These are phyloP conservation scores for Rhinolophus ferrumequinum DNA, from an alignment of 2,113 vertebrate genomes.

Conservation along the genomic window DNA sequence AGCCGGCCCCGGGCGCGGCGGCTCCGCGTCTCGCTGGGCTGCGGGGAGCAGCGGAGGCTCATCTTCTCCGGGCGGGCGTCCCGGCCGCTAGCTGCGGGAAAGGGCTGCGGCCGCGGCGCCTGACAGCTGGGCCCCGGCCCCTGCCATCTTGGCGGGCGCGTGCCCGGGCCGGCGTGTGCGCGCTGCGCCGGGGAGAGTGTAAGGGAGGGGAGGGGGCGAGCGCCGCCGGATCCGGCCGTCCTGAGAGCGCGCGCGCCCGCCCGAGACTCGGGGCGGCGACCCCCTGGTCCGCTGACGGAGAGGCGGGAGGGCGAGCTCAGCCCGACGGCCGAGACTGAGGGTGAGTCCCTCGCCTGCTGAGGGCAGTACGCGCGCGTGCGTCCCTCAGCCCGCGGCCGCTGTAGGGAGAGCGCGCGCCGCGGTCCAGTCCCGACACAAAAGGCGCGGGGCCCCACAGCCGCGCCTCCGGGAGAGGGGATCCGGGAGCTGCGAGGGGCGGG, in stretches of 20 bases:
- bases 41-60: conserved; percentile 62
- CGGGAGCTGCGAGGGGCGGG: background rate
- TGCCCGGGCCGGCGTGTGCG: conserved; percentile 69
- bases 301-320: background rate
- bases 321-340: background rate
- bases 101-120: conserved; percentile 79
- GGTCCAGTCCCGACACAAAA: conserved; percentile 66
- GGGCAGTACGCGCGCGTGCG: background rate
- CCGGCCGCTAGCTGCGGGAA: conserved; percentile 83
- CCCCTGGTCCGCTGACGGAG: background rate
- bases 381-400: background rate
- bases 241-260: background rate
- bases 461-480: background rate
- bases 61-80: conserved; percentile 67
- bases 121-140: conserved; percentile 85
- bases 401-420: conserved; percentile 49
- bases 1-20: conserved; percentile 71
- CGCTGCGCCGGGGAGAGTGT: conserved; percentile 21
- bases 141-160: conserved; percentile 87
- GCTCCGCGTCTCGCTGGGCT: conserved; percentile 74
- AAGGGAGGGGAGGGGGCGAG: background rate
- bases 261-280: background rate
- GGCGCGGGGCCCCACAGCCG: conserved; percentile 64
- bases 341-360: background rate
- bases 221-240: background rate